These are phyloP conservation scores for Rosalia funebris DNA, from an alignment of 2,888 invertebrate genomes.

Conservation along the genomic window DNA sequence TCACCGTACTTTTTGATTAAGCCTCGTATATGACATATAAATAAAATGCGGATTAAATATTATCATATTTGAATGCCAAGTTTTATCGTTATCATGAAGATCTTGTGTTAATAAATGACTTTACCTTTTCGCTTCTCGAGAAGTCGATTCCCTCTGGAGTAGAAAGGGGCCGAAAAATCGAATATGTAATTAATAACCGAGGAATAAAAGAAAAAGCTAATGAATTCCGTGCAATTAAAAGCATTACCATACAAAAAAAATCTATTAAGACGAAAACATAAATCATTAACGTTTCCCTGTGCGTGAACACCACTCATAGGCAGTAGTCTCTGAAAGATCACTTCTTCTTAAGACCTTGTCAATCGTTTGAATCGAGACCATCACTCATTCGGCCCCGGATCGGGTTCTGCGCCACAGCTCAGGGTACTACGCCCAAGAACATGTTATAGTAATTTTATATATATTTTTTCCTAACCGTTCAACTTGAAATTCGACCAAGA, in stretches of 20 bases:
- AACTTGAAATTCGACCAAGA: conserved; percentile 9
- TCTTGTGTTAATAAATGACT: conserved; percentile 13
- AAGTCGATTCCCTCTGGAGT: conserved; percentile 12
- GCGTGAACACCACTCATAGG: conserved; percentile 17
- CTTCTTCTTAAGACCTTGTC: conserved; percentile 26
- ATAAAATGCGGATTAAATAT: too few relatives aligned
- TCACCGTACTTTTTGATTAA: too few relatives aligned
- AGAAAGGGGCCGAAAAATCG: conserved; percentile 10
- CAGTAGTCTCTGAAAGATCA: conserved; percentile 24
- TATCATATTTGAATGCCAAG: too few relatives aligned
- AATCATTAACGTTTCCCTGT: conserved; percentile 41
- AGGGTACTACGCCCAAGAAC: background rate
- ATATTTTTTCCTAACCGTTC: conserved; percentile 3
- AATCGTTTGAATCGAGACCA: conserved; percentile 24
- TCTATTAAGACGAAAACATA: conserved; percentile 48
- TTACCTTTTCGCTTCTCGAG: conserved; percentile 6
- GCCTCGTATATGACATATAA: too few relatives aligned
- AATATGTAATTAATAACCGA: conserved; percentile 25
- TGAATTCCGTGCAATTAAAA: conserved; percentile 49
- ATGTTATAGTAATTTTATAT: background rate
- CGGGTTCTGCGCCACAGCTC: conserved; percentile 12
- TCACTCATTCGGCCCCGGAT: conserved; percentile 15
- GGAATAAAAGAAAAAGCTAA: conserved; percentile 38
- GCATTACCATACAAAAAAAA: conserved; percentile 45
- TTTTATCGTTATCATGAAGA: conserved; percentile 6